Conservation (phyloP, 2,888 invertebrate genomes). For the Dione vanillae region DNA sequence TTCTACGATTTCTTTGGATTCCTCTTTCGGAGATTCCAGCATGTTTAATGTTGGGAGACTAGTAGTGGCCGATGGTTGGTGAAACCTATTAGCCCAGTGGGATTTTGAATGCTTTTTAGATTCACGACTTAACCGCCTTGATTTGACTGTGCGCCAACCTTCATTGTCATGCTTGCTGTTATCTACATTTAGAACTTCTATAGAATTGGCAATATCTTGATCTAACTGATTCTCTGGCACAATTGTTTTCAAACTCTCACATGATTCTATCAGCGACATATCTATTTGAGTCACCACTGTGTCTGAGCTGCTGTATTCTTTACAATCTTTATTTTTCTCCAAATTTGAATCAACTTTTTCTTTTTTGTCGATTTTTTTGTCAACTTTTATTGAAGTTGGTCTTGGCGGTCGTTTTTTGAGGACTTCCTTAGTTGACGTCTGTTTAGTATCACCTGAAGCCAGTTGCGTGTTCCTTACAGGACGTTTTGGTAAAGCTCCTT, state of each 20-base stretch:
- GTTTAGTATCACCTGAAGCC: constrained; percentile 68
- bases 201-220: constrained; percentile 69
- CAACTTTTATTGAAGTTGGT: constrained; percentile 67
- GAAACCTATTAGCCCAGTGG: constrained; percentile 90
- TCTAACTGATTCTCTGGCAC: constrained; percentile 70
- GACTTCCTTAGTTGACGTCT: constrained; percentile 59
- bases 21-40: constrained; percentile 79
- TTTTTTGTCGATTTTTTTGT: constrained; percentile 65
- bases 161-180: constrained; percentile 80
- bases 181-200: constrained; percentile 80
- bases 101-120: constrained; percentile 86
- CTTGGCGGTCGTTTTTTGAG: constrained; percentile 64
- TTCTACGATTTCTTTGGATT: constrained; percentile 60
- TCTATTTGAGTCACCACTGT: constrained; percentile 80
- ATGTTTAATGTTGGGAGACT: constrained; percentile 90
- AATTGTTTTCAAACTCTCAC: constrained; percentile 78
- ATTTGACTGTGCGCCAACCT: constrained; percentile 96
- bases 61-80: constrained; percentile 92
- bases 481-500: constrained; percentile 51
- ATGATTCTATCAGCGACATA: constrained; percentile 77
- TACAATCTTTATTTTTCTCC: constrained; percentile 67
- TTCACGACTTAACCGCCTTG: constrained; percentile 85
- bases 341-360: constrained; percentile 59
- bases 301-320: constrained; percentile 83
- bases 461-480: constrained; percentile 59